Conservation (phyloP, 2,113 vertebrate genomes). For the Numenius arquata region DNA sequence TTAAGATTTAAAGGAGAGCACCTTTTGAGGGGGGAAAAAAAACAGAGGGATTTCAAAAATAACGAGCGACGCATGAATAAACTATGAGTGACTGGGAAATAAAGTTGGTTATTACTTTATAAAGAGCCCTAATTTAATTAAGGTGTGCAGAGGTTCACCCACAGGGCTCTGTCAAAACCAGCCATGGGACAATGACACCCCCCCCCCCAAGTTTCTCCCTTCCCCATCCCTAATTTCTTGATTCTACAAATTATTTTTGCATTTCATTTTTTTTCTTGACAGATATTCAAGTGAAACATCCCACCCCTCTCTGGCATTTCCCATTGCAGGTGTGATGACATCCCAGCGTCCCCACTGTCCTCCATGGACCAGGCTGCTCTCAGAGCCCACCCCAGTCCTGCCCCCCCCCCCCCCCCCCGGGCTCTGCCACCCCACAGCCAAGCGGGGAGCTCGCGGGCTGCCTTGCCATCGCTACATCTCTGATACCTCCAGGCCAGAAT, state of each 20-base stretch:
- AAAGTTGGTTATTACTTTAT: background rate
- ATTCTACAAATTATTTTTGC: background rate
- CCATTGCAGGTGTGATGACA: background rate
- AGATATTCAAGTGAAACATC: background rate
- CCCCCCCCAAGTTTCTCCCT: too few relatives aligned
- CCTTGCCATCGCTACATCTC: accelerated
- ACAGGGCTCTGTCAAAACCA: background rate
- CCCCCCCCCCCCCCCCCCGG: background rate
- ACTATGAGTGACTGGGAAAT: background rate
- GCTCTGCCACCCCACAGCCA: background rate
- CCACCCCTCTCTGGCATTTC: background rate
- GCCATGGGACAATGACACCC: background rate
- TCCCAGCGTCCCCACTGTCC: background rate
- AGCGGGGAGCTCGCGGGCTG: background rate
- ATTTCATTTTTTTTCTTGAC: accelerated
- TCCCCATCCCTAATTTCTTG: background rate
- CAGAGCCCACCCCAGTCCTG: background rate
- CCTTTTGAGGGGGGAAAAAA: background rate
- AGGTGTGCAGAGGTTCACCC: background rate
- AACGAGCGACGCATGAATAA: background rate
- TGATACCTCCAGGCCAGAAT: background rate
- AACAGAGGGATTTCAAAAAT: background rate
- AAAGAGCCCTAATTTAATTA: background rate
- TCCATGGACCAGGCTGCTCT: accelerated
- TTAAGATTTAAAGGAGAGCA: background rate